Base-by-base conservation (phyloP, 2,113 vertebrate species). In the Ageneiosus marmoratus region DNA sequence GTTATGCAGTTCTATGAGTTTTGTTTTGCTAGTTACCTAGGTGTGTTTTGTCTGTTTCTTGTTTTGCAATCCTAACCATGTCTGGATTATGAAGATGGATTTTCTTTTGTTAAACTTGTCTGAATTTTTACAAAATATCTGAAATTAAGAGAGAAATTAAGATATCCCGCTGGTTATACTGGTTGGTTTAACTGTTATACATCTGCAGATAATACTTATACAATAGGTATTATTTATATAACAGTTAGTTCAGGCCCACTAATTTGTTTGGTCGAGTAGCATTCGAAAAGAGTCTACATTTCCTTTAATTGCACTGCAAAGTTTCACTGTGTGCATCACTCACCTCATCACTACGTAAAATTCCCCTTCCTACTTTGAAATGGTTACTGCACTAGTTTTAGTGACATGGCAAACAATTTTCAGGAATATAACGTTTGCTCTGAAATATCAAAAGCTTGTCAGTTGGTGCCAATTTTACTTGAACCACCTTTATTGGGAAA, bases 21-120 rank as follows among this genome's bases (percentile, higher is more conserved):
- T 75, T 34, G 73, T 75, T 75, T 75, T 53, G 7, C 9, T 32
- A 34, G 73, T 75, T 53, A 53, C 72, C 48, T 20, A 53, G 48
- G 32, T 75, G 41, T 48, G n/a, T 72, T 72, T 72, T 48, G 44
- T 72, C 69, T 48, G 69, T 27, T 44, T 69, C 24, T 73, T 69
- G 44, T 48, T 73, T 48, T 27, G 1, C 27, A 73, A 27, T 73
- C 69, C 41, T 72, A 22, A 27, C 4, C 12, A n/a, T 48, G 44
- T 48, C 69, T 73, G 69, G 44, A 72, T 48, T n/a, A 5, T 15
- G 12, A 46, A 72, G 7, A 72, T 72, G 24, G 12, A 48, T 73
- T 73, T 73, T 44, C 9, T 48, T 12, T 48, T 46, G 10, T 70
- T 44, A n/a, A 24, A 10, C 22, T 70, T 44, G 32, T 41, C 65